These are phyloP conservation scores for Hyposoter didymator DNA, from an alignment of 2,888 invertebrate genomes.

Conservation along the genomic window DNA sequence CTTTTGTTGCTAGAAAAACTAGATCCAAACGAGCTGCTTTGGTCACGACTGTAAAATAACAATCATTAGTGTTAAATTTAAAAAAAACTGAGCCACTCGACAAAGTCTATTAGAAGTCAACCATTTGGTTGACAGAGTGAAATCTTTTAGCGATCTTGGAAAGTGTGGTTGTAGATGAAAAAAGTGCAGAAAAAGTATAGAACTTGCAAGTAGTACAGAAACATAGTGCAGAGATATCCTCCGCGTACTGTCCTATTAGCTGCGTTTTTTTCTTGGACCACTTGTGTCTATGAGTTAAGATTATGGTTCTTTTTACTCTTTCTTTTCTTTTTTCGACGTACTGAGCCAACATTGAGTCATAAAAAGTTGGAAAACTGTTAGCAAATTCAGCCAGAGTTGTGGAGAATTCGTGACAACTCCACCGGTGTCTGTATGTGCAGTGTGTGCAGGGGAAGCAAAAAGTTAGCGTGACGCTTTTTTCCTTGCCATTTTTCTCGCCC, in stretches of 20 bases:
- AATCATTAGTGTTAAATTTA: slow-evolving; percentile 72
- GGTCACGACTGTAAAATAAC: slow-evolving; percentile 76
- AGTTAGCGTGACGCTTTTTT: background rate
- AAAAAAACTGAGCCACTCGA: slow-evolving; percentile 80
- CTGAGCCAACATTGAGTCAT: slow-evolving; percentile 79
- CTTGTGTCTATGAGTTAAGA: slow-evolving; percentile 27
- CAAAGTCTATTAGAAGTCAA: slow-evolving; percentile 80
- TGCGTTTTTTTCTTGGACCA: slow-evolving; percentile 44
- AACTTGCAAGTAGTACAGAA: slow-evolving; percentile 48
- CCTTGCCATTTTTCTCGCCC: background rate
- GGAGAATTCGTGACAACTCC: slow-evolving; percentile 35
- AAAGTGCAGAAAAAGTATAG: slow-evolving; percentile 51
- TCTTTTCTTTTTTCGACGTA: slow-evolving; percentile 52
- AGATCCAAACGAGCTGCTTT: slow-evolving; percentile 8
- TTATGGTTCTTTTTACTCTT: slow-evolving; percentile 11
- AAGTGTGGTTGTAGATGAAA: slow-evolving; percentile 34
- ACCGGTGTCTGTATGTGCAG: background rate
- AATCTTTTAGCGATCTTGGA: slow-evolving; percentile 54
- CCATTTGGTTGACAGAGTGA: slow-evolving; percentile 68
- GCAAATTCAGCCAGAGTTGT: slow-evolving; percentile 73
- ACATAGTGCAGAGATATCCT: slow-evolving; percentile 72
- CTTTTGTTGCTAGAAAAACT: background rate
- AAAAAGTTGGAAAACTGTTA: slow-evolving; percentile 79
- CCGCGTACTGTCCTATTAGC: slow-evolving; percentile 80
- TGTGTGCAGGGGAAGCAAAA: background rate